phyloP scores from a whole-genome alignment of 2,888 invertebrate genomes.

The Panzeria rudis region DNA sequence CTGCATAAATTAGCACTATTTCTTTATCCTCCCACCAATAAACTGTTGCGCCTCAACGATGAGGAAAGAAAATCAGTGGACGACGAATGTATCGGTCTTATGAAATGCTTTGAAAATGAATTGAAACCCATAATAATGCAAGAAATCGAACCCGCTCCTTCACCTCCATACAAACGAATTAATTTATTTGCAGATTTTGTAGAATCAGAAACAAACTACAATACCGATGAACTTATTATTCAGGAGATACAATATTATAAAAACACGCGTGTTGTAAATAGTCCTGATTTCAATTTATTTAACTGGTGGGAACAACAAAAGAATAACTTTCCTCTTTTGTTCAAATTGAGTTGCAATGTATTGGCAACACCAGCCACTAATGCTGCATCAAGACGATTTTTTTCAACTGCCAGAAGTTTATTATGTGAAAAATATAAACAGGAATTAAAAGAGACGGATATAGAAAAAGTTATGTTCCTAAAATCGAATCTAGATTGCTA shows the following conservation, averaged over 20 bases:
- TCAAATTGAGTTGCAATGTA: conserved; percentile 12
- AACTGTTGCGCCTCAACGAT: conserved; percentile 12
- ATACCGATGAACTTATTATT: background rate
- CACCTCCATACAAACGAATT: background rate
- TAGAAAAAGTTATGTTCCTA: conserved; percentile 26
- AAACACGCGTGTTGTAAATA: background rate
- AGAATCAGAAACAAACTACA: background rate
- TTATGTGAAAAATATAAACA: conserved; percentile 3
- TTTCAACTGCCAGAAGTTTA: conserved; percentile 1
- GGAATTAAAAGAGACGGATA: background rate
- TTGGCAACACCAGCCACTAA: conserved; percentile 27
- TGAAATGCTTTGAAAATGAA: conserved; percentile 2
- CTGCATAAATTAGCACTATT: conserved; percentile 35
- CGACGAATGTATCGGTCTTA: conserved; percentile 13
- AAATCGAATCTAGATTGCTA: background rate
- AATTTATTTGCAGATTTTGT: conserved; percentile 33
- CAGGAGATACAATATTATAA: conserved; percentile 37
- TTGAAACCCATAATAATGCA: background rate
- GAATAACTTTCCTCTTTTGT: conserved; percentile 20
- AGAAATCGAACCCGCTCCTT: background rate
- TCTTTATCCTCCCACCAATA: conserved; percentile 41
- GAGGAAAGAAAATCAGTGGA: conserved; percentile 7
- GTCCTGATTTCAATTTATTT: background rate
- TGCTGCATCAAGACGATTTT: background rate
- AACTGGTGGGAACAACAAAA: conserved; percentile 41